Conservation (phyloP, 2,888 invertebrate species). For the Mystacides longicornis region DNA sequence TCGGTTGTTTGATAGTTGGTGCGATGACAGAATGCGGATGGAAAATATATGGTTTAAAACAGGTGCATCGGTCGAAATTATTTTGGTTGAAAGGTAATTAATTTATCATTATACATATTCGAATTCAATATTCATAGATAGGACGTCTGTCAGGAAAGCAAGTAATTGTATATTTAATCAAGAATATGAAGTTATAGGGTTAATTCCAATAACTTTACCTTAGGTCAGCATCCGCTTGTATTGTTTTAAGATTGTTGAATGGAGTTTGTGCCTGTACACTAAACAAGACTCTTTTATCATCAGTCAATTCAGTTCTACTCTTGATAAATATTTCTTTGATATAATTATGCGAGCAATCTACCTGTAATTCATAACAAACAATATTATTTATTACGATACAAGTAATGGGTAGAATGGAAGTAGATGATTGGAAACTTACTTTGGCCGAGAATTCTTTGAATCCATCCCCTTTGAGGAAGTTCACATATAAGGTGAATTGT, state of each 20-base stretch:
- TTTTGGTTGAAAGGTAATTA: too few species aligned
- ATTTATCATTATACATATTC: too few species aligned
- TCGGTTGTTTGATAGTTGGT: too few species aligned
- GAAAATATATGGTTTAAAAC: too few species aligned
- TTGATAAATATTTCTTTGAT: constrained; percentile 42
- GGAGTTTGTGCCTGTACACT: constrained; percentile 42
- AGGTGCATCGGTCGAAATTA: too few species aligned
- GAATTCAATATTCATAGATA: too few species aligned
- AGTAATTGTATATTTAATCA: too few species aligned
- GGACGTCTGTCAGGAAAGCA: too few species aligned
- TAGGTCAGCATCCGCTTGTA: constrained; percentile 43
- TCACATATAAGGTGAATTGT: constrained; percentile 35
- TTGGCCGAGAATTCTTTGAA: constrained; percentile 41
- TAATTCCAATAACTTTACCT: constrained; percentile 34
- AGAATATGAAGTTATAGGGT: too few species aligned
- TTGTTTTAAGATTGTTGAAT: constrained; percentile 33
- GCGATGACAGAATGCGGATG: too few species aligned
- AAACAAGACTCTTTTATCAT: constrained; percentile 36
- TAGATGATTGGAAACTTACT: too few species aligned
- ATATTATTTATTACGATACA: not conserved
- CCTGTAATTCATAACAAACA: constrained; percentile 28
- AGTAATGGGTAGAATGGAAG: too few species aligned
- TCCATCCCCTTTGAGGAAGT: constrained; percentile 33
- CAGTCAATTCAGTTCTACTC: constrained; percentile 38
- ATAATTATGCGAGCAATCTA: constrained; percentile 38